Evolutionary conservation across 2,888 invertebrate genomes (phyloP).

Genomic region (Fragum fragum): DNA sequence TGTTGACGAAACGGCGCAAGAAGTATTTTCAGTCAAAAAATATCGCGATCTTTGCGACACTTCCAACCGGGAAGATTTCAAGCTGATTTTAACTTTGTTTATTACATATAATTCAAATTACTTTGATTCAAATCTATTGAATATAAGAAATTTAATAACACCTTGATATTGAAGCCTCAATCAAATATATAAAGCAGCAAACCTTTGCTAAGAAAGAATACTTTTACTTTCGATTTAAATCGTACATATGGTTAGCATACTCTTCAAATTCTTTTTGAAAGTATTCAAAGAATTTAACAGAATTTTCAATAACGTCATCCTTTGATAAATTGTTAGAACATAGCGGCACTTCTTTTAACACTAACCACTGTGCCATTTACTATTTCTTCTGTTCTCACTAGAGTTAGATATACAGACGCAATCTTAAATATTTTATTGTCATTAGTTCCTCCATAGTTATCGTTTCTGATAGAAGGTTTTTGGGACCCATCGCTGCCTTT

Average conservation of each 20-base stretch:
- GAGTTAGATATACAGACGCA: constrained; percentile 18
- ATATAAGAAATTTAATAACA: not conserved
- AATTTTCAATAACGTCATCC: constrained; percentile 12
- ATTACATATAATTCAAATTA: not conserved
- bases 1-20: not conserved
- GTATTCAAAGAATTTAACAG: not conserved
- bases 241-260: not conserved
- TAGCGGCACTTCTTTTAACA: constrained; percentile 3
- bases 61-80: not conserved
- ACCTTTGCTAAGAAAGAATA: not conserved
- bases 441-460: not conserved
- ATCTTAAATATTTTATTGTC: not conserved
- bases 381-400: constrained; percentile 24
- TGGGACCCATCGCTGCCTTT: not conserved
- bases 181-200: not conserved
- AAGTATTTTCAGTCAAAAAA: not conserved
- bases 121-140: not conserved
- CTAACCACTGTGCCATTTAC: not conserved
- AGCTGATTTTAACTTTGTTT: not conserved
- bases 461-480: not conserved
- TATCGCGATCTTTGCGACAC: not conserved
- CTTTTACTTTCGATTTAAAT: not conserved
- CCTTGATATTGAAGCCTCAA: not conserved
- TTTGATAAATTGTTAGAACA: constrained; percentile 15
- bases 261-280: constrained; percentile 1